phyloP scores from a whole-genome alignment of 1,140 invertebrate species.

The Solen grandis region DNA sequence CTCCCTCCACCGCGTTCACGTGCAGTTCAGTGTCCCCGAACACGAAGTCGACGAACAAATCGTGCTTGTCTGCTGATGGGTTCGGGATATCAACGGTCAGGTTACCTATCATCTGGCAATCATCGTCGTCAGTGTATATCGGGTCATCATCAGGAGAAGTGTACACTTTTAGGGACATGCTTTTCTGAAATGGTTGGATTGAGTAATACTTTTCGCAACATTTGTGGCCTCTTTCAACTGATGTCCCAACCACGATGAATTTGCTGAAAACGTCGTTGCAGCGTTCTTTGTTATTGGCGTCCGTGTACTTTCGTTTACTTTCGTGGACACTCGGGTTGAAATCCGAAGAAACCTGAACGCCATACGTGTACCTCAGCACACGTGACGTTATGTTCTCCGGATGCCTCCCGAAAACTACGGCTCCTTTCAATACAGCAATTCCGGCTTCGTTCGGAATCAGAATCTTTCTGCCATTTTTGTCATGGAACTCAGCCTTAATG shows the following conservation, averaged over 20 bases:
- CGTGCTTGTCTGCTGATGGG: background rate
- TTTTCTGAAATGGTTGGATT: background rate
- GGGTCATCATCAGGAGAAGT: slow-evolving; percentile 7
- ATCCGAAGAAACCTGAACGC: background rate
- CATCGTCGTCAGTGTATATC: slow-evolving; percentile 34
- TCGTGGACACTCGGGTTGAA: background rate
- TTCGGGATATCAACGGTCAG: slow-evolving; percentile 44
- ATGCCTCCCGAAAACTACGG: slow-evolving; percentile 17
- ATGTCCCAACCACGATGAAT: slow-evolving; percentile 14
- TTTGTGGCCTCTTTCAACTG: slow-evolving; percentile 14
- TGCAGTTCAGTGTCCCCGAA: slow-evolving; percentile 57
- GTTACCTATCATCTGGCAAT: slow-evolving; percentile 26
- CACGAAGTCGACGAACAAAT: slow-evolving; percentile 21
- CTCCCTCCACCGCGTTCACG: background rate
- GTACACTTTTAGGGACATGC: background rate
- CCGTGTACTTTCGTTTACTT: background rate
- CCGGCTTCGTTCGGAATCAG: slow-evolving; percentile 37
- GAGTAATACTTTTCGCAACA: background rate
- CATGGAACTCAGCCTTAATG: slow-evolving; percentile 11
- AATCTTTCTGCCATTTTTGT: slow-evolving; percentile 10
- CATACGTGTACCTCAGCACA: slow-evolving; percentile 26
- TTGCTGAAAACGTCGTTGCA: background rate
- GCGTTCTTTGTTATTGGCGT: background rate
- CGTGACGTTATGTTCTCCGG: slow-evolving; percentile 12
- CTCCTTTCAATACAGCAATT: slow-evolving; percentile 22